Conservation (phyloP, 2,113 vertebrate species). For the Leucoraja erinaceus region DNA sequence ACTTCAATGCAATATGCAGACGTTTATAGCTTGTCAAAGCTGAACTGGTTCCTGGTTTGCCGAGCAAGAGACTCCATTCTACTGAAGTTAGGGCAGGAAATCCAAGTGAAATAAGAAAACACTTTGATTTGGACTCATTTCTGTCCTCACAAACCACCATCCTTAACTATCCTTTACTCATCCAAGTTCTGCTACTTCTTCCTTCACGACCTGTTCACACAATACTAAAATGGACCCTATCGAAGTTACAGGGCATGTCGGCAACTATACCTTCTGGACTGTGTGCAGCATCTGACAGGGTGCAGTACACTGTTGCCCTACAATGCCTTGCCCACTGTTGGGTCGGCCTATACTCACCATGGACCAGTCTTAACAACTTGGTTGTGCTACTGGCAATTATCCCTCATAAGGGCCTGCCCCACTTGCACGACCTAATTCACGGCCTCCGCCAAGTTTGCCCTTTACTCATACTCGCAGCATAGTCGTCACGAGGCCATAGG, state of each 20-base stretch:
- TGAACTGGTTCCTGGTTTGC: neutral
- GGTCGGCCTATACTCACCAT: too few species aligned
- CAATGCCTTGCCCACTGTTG: too few species aligned
- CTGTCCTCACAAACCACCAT: neutral
- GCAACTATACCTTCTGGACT: neutral
- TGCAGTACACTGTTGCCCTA: too few species aligned
- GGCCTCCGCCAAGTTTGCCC: too few species aligned
- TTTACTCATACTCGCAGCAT: too few species aligned
- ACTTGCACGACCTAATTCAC: too few species aligned
- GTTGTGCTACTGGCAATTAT: too few species aligned
- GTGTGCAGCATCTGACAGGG: neutral
- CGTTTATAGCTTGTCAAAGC: neutral
- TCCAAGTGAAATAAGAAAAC: neutral
- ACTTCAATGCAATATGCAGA: neutral
- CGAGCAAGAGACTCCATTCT: neutral
- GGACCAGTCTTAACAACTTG: neutral
- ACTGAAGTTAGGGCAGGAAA: neutral
- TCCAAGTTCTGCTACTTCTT: neutral
- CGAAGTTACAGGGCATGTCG: neutral
- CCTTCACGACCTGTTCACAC: too few species aligned
- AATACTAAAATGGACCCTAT: neutral
- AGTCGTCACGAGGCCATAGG: too few species aligned
- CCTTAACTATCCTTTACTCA: neutral
- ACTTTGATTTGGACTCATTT: neutral
- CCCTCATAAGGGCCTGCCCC: too few species aligned